Percentiles rank a stretch among this genome's conserved stretches.
These are phyloP conservation scores for Peromyscus polionotus DNA, from an alignment of 2,113 vertebrate genomes.

Conservation along the genomic window DNA sequence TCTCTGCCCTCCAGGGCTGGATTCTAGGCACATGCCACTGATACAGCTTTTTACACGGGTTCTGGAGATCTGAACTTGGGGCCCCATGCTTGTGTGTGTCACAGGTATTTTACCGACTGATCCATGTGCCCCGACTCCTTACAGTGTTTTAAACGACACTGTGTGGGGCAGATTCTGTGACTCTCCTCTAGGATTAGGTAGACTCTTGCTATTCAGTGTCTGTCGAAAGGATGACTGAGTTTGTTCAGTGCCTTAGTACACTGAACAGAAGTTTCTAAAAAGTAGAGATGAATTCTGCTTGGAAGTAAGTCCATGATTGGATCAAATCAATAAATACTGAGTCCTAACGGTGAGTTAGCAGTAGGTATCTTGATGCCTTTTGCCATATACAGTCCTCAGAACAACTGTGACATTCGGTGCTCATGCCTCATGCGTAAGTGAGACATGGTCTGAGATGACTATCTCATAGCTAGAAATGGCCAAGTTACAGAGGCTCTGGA, in stretches of 20 bases:
- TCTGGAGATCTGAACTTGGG: neutral
- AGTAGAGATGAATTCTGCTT: conserved; percentile 59
- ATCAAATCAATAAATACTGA: conserved; percentile 19
- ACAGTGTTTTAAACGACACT: neutral
- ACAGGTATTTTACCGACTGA: neutral
- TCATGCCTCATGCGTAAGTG: neutral
- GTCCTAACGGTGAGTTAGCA: neutral
- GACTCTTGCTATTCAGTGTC: conserved; percentile 2
- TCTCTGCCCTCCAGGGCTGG: neutral
- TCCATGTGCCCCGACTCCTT: neutral
- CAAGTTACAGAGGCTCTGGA: conserved; percentile 48
- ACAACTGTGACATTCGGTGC: conserved; percentile 1
- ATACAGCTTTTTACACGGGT: neutral
- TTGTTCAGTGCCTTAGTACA: conserved; percentile 30
- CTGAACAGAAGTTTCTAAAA: conserved; percentile 51
- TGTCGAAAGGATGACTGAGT: conserved; percentile 18
- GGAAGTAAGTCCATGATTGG: conserved; percentile 39
- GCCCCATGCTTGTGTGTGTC: neutral
- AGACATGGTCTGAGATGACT: conserved; percentile 51
- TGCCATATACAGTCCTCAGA: conserved; percentile 37
- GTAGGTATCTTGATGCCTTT: conserved; percentile 46
- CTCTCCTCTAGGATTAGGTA: conserved; percentile 38
- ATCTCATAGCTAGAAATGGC: conserved; percentile 52
- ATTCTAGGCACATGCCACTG: neutral
- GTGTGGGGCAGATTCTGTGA: neutral